Conservation (phyloP, 2,888 invertebrate genomes). For the Ctena decussata region DNA sequence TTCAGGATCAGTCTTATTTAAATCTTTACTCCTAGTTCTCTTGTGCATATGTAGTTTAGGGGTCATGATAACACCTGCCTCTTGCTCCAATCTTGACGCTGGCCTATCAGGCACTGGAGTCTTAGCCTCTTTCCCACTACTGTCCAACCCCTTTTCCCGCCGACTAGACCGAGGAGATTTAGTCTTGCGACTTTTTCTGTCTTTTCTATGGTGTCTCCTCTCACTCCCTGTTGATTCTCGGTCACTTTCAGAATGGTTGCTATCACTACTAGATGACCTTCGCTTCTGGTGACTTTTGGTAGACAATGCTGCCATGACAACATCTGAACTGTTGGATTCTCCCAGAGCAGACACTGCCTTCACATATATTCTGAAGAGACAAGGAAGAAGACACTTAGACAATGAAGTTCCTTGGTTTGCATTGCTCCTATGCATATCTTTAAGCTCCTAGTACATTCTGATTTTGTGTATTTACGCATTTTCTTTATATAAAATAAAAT, state of each 20-base stretch:
- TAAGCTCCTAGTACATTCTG: too few species aligned
- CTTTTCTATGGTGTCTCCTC: constrained; percentile 66
- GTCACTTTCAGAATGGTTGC: constrained; percentile 77
- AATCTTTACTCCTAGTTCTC: constrained; percentile 69
- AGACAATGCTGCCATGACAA: constrained; percentile 78
- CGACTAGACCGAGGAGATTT: constrained; percentile 47
- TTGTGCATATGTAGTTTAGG: constrained; percentile 76
- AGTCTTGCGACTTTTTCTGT: constrained; percentile 53
- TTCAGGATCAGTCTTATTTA: constrained; percentile 38
- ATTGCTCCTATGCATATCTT: too few species aligned
- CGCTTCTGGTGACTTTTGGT: constrained; percentile 60
- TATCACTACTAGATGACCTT: constrained; percentile 71
- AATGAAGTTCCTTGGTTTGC: too few species aligned
- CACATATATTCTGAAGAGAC: constrained; percentile 80
- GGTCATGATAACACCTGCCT: constrained; percentile 69
- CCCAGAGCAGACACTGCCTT: constrained; percentile 83
- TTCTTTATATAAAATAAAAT: too few species aligned
- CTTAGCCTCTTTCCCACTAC: constrained; percentile 57
- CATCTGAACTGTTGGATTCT: constrained; percentile 83
- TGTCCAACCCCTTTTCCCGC: constrained; percentile 51
- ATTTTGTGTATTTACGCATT: too few species aligned
- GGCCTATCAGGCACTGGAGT: constrained; percentile 55
- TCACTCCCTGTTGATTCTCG: constrained; percentile 75
- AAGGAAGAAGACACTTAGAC: neutral
- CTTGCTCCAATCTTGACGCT: constrained; percentile 57